These are phyloP conservation scores for Chironomus striatipennis DNA, from an alignment of 1,140 invertebrate species.

Conservation along the genomic window DNA sequence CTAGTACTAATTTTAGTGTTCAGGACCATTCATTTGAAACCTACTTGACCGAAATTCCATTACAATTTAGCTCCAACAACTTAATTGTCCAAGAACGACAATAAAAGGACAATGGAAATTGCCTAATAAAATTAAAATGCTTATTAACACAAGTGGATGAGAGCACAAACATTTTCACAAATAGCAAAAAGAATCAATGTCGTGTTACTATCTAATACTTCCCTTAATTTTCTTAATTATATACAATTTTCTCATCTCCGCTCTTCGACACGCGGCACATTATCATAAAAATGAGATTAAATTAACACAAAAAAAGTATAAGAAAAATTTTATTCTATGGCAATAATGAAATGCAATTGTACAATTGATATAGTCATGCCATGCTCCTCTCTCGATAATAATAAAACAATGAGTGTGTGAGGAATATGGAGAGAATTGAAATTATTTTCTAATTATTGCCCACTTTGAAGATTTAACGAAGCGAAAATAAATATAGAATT, in stretches of 20 bases:
- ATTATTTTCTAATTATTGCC: conserved; percentile 14
- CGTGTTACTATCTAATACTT: not conserved
- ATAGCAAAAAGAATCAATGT: not conserved
- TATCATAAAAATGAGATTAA: conserved; percentile 23
- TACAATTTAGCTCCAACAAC: no score
- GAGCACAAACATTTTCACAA: no score
- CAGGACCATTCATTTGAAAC: no score
- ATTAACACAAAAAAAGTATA: conserved; percentile 20
- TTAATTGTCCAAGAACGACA: no score
- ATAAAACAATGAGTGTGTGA: not conserved
- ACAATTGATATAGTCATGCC: not conserved
- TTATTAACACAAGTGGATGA: no score
- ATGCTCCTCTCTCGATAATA: not conserved
- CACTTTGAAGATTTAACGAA: conserved; percentile 8
- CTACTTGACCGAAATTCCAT: no score
- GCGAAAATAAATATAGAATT: conserved; percentile 14
- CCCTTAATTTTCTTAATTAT: conserved; percentile 9
- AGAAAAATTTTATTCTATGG: not conserved
- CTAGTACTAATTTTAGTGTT: no score
- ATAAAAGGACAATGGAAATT: no score
- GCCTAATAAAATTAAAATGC: no score
- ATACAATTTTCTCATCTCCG: conserved; percentile 12
- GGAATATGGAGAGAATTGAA: not conserved
- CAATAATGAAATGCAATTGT: conserved; percentile 14
- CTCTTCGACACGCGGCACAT: conserved; percentile 14